A percentile compares a stretch with the other conserved stretches of the same genome.
These are phyloP conservation scores for Rhingia campestris DNA, from an alignment of 2,888 invertebrate species.

Conservation along the genomic window DNA sequence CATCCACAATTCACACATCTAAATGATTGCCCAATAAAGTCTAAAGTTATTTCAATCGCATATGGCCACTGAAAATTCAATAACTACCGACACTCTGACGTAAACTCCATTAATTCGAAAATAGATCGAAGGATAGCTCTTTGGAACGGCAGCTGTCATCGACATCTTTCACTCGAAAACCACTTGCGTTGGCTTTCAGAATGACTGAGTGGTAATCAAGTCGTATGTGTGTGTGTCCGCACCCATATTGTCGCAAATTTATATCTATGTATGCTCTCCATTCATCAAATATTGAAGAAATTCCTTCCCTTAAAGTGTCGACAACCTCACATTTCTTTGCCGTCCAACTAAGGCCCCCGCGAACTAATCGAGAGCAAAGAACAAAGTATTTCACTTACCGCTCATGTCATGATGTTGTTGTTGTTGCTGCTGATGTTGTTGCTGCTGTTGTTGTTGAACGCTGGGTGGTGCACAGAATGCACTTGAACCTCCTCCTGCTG, in stretches of 20 bases:
- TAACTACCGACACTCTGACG: constrained; percentile 25
- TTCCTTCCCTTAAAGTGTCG: constrained; percentile 23
- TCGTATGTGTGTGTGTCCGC: constrained; percentile 1
- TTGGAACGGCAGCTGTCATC: constrained; percentile 46
- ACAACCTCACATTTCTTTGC: constrained; percentile 12
- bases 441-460: constrained; percentile 79
- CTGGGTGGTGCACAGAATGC: constrained; percentile 82
- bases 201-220: constrained; percentile 54
- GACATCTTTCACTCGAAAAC: constrained; percentile 42
- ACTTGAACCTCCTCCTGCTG: constrained; percentile 80
- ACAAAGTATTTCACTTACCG: constrained; percentile 74
- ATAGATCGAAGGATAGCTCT: constrained; percentile 47
- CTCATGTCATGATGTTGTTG: constrained; percentile 76
- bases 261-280: not conserved
- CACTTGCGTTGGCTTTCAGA: constrained; percentile 43
- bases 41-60: not conserved
- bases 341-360: not conserved
- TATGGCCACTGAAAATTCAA: constrained; percentile 26
- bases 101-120: constrained; percentile 55
- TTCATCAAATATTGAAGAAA: constrained; percentile 15
- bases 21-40: not conserved
- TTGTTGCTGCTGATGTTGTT: constrained; percentile 75
- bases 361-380: constrained; percentile 22
- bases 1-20: not conserved
- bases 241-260: not conserved